Evolutionary conservation across 2,113 vertebrate species (phyloP).

Genomic region (Actinemys pallida): DNA sequence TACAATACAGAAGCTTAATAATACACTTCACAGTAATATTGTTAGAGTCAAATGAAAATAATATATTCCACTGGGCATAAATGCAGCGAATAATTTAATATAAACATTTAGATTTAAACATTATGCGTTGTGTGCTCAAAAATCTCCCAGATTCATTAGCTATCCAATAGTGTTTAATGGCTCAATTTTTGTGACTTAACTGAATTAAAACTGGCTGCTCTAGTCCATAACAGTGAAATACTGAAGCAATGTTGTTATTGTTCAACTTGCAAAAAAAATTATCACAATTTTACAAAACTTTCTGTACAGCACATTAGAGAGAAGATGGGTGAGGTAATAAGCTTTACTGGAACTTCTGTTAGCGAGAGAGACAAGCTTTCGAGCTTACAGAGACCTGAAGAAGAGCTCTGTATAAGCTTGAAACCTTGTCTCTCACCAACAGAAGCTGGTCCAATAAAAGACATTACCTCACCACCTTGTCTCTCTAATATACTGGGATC

Average conservation of each 20-base stretch:
- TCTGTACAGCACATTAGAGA: neutral
- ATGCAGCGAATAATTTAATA: neutral
- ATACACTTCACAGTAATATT: neutral
- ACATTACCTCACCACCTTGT: neutral
- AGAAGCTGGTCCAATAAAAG: neutral
- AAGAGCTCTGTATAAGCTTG: neutral
- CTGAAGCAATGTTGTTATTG: neutral
- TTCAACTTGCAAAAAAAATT: neutral
- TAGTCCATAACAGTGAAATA: neutral
- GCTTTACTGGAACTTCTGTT: neutral
- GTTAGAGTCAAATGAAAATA: neutral
- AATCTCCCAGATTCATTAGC: neutral
- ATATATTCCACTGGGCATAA: neutral
- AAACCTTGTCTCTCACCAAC: neutral
- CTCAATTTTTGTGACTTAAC: neutral
- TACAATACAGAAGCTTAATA: neutral
- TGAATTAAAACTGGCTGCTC: neutral
- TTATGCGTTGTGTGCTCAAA: neutral
- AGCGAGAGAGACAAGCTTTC: neutral
- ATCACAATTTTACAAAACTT: neutral
- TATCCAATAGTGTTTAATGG: neutral
- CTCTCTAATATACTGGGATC: neutral
- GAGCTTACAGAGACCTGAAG: neutral
- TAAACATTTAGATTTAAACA: neutral
- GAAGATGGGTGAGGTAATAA: neutral